Evolutionary conservation across 2,888 invertebrate genomes (phyloP), one percentile per base, ranked within the genome.

Genomic region (Scaptomyza parva): DNA sequence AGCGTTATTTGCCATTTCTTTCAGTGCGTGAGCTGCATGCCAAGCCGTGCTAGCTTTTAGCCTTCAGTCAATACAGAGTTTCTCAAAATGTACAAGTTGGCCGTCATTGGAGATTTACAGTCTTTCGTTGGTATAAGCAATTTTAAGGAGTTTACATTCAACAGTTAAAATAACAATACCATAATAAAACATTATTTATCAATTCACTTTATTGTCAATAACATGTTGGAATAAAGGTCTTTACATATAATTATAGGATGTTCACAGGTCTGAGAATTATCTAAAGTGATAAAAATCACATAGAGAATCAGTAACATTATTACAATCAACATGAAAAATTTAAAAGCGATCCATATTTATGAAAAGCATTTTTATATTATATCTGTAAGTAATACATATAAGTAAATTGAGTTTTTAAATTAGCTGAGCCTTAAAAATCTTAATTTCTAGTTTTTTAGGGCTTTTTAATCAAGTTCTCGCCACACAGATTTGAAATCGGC

Each of bases 1-100:
- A 50, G 43, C 59, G 51, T 62, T 60, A 65, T 54, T 84, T 77
- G 62, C 59, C 68, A 44, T 77, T 65, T 45, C 37, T 39, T 51
- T 39, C 61, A 80, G 18, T 18, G 45, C 51, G 54, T 51, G 65
- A 43, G 51, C 59, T 64, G 57, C 76, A 73, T 62, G 9, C 4
- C 11, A 60, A 74, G 18, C 39, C 41, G 20, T 47, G 30, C 30
- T 4, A 41, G 52, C 45, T 50, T 30, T 17, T 6, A 12, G 8
- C 44, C 18, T 2, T 18, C 24, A 14, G 11, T 28, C 11, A 14
- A 26, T 2, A 8, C n/a, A 7, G 17, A 45, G 40, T 43, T 24
- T 47, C 1, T 14, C n/a, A n/a, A 54, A 54, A 50, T 58, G 57
- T 61, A 20, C 11, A 14, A 2, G 6, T 47, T 47, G 18, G n/a